Evolutionary conservation across 1,140 invertebrate genomes (phyloP).

Genomic region (Lethocerus indicus): DNA sequence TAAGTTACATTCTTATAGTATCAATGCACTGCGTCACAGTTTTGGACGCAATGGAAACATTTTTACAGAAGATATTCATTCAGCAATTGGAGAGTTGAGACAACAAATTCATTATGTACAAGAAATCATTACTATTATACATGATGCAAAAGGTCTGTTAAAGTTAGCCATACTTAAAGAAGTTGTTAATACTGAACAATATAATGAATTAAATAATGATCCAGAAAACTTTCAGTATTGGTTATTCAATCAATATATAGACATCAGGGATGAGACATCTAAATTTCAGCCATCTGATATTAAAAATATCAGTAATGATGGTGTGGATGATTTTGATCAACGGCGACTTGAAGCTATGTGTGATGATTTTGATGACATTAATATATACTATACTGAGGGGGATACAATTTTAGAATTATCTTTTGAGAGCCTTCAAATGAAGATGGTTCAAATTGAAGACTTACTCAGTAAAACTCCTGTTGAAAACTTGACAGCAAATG

Average conservation of each 20-base stretch:
- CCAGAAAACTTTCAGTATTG: neutral
- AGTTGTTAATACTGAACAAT: neutral
- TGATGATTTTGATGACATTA: neutral
- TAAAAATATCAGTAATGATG: conserved; percentile 1
- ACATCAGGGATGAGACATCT: neutral
- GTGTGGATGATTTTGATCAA: conserved; percentile 8
- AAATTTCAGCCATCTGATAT: neutral
- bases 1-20: conserved; percentile 28
- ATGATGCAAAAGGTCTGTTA: conserved; percentile 1
- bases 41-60: neutral
- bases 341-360: conserved; percentile 5
- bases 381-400: neutral
- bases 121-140: neutral
- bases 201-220: neutral
- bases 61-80: neutral
- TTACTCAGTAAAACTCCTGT: neutral
- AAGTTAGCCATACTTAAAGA: neutral
- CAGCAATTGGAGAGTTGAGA: neutral
- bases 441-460: conserved; percentile 1
- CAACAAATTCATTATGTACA: conserved; percentile 1
- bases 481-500: neutral
- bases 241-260: neutral
- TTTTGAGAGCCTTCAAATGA: neutral
- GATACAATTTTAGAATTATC: neutral
- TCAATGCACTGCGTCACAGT: conserved; percentile 8